A percentile compares a stretch with the other conserved stretches of the same genome.
Conservation (phyloP, 2,113 vertebrate species). For the Aegithalos caudatus region DNA sequence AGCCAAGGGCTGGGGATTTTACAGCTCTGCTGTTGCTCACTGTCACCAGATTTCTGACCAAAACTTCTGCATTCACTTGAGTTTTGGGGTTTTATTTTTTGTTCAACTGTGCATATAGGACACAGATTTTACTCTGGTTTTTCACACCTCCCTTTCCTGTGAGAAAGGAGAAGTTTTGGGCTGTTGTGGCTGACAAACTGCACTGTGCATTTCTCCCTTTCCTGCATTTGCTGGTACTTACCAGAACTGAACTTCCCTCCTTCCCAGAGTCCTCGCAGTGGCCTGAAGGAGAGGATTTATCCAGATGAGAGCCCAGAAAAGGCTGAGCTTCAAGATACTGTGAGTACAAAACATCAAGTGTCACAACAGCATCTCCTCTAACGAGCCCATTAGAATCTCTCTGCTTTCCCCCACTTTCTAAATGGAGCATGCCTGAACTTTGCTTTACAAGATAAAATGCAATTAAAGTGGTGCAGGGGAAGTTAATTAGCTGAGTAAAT, state of each 20-base stretch:
- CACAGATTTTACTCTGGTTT: background rate
- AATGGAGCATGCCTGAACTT: background rate
- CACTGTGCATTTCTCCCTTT: background rate
- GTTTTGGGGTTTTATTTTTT: background rate
- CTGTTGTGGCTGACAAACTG: background rate
- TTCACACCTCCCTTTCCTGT: background rate
- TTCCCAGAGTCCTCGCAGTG: constrained; percentile 74
- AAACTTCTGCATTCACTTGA: background rate
- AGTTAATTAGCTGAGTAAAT: constrained; percentile 20
- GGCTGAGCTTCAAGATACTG: constrained; percentile 71
- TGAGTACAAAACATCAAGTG: constrained; percentile 54
- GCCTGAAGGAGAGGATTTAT: constrained; percentile 70
- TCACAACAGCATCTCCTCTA: background rate
- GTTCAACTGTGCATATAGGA: background rate
- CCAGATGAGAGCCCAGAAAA: constrained; percentile 77
- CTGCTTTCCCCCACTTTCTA: background rate
- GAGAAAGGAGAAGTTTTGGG: constrained; percentile 8
- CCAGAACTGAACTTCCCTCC: background rate
- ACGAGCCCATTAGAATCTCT: background rate
- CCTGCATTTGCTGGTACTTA: background rate
- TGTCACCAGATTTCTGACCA: background rate
- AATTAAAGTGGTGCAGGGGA: background rate
- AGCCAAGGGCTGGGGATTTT: background rate
- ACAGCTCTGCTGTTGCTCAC: background rate
- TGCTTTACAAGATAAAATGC: constrained; percentile 20